A percentile compares a stretch with the other conserved stretches of the same genome.
phyloP scores from a whole-genome alignment of 1,140 invertebrate species.

The Micrasema minimum region DNA sequence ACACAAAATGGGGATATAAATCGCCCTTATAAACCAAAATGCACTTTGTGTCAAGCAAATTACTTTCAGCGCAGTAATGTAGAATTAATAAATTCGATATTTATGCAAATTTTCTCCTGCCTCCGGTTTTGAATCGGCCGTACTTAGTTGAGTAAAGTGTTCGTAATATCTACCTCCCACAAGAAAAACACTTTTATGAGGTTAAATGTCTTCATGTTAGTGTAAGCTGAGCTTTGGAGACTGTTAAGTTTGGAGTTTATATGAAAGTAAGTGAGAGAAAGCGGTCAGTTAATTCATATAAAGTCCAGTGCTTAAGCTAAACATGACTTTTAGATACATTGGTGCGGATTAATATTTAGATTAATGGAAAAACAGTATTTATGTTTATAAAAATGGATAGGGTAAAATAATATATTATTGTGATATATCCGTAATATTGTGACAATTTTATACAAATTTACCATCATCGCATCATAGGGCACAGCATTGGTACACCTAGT shows the following conservation, averaged over 20 bases:
- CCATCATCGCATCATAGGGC: too few relatives aligned
- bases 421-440: too few relatives aligned
- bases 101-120: conserved; percentile 45
- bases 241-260: neutral
- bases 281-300: too few relatives aligned
- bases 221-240: neutral
- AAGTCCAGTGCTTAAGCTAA: too few relatives aligned
- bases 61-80: conserved; percentile 32
- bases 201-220: neutral
- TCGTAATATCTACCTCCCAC: conserved; percentile 17
- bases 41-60: conserved; percentile 25
- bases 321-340: too few relatives aligned
- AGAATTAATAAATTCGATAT: conserved; percentile 44
- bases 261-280: neutral
- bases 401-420: too few relatives aligned
- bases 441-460: too few relatives aligned
- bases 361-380: too few relatives aligned
- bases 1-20: conserved; percentile 31
- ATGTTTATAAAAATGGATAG: too few relatives aligned
- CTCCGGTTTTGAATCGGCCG: conserved; percentile 35
- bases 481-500: too few relatives aligned
- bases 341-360: too few relatives aligned
- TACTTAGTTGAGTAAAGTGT: neutral
- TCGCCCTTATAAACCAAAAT: conserved; percentile 24
- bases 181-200: too few relatives aligned